phyloP scores from a whole-genome alignment of 2,797 vertebrate genomes.

The Rhinophrynus dorsalis region DNA sequence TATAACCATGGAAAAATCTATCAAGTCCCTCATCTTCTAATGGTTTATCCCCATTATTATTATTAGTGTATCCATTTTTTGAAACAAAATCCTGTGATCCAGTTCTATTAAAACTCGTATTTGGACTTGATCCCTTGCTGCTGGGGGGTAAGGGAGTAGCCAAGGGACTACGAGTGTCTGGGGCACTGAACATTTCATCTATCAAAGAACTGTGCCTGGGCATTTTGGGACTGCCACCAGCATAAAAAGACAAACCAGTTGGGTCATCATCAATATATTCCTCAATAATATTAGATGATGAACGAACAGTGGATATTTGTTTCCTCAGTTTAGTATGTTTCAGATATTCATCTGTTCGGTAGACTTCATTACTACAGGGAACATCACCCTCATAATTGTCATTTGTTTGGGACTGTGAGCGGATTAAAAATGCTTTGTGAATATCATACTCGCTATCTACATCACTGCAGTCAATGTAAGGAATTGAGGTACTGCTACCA shows the following conservation, averaged over 20 bases:
- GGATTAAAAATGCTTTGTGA: constrained; percentile 70
- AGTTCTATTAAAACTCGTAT: constrained; percentile 65
- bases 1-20: constrained; percentile 51
- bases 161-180: constrained; percentile 67
- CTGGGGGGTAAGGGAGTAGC: constrained; percentile 64
- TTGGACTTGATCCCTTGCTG: constrained; percentile 72
- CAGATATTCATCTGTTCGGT: constrained; percentile 68
- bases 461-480: constrained; percentile 84
- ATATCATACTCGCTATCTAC: constrained; percentile 82
- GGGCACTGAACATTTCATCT: constrained; percentile 67
- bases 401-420: constrained; percentile 77
- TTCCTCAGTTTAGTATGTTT: constrained; percentile 69
- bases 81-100: constrained; percentile 69
- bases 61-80: constrained; percentile 74
- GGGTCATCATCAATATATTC: constrained; percentile 72
- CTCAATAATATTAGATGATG: constrained; percentile 66
- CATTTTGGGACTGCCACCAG: constrained; percentile 69
- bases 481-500: constrained; percentile 80
- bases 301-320: constrained; percentile 65
- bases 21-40: constrained; percentile 58
- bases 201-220: constrained; percentile 73
- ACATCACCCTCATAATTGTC: constrained; percentile 74
- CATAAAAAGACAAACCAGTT: constrained; percentile 68
- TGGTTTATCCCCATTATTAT: constrained; percentile 44
- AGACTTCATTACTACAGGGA: constrained; percentile 64